Evolutionary conservation across 2,888 invertebrate species (phyloP).

Genomic region (Meandrusa payeni): DNA sequence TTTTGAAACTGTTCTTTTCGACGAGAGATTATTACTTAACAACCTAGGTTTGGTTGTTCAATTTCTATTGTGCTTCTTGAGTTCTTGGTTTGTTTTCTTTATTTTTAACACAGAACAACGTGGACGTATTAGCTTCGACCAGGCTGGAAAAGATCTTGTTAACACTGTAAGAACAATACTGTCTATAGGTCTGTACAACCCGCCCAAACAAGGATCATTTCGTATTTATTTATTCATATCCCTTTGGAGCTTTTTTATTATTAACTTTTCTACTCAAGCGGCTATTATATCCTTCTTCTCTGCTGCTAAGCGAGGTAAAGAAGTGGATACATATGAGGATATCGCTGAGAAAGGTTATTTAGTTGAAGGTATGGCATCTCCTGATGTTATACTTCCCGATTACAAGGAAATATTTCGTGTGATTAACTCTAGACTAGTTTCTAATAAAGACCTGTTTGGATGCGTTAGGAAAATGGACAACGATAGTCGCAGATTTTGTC

Average conservation of each 20-base stretch:
- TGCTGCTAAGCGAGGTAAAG: constrained; percentile 60
- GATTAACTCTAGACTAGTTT: constrained; percentile 55
- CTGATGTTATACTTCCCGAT: constrained; percentile 64
- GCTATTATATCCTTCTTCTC: constrained; percentile 67
- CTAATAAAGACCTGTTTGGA: constrained; percentile 43
- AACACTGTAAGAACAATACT: constrained; percentile 57
- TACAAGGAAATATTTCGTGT: constrained; percentile 50
- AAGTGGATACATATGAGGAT: constrained; percentile 68
- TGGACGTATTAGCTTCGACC: constrained; percentile 43
- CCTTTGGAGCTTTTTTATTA: constrained; percentile 64
- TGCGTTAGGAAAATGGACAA: constrained; percentile 53
- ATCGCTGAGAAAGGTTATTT: constrained; percentile 58
- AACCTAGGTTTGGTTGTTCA: constrained; percentile 39
- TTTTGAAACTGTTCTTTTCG: constrained; percentile 58
- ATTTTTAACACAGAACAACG: constrained; percentile 47
- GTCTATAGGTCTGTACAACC: constrained; percentile 49
- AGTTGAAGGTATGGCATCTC: constrained; percentile 67
- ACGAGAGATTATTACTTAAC: constrained; percentile 41
- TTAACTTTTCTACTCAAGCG: constrained; percentile 68
- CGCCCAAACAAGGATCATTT: constrained; percentile 50
- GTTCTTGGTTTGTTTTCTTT: constrained; percentile 57
- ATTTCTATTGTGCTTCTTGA: constrained; percentile 47
- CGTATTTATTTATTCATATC: constrained; percentile 56
- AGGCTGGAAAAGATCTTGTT: constrained; percentile 61
- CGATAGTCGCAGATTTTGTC: constrained; percentile 57